Base-by-base conservation (phyloP, 2,888 invertebrate genomes). In the Ennomos erosarius region DNA sequence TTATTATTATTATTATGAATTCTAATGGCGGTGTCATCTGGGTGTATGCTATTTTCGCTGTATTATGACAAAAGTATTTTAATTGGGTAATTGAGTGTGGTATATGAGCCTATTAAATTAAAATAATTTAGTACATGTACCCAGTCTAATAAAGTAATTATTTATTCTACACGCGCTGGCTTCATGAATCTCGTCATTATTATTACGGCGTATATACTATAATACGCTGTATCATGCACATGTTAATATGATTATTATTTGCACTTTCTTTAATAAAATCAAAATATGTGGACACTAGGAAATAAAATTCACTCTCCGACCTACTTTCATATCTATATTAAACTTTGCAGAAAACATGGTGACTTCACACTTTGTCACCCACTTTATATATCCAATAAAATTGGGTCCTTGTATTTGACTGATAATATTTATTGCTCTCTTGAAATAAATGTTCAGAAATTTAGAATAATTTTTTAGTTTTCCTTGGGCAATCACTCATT, bases 301-400 rank as follows among this genome's bases (percentile, higher is more conserved):
- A 58, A 55, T 55, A 43, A 62, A 53, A 52, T 53, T 46, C 43
- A 33, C 47, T 38, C 38, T 44, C 58, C 48, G 65, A 58, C 63
- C 67, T 53, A 66, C 26, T 45, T 65, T 46, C 47, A 50, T 47
- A 60, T 52, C 54, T 57, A 47, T 63, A 56, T 58, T 38, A 26
- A 54, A 47, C 39, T 45, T 16, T 45, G 44, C 34, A 16, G 43
- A 55, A 57, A 55, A 60, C 52, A 52, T 55, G 55, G 57, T 56
- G 51, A 51, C 53, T 56, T 37, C 57, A 54, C 38, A 49, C 36
- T 59, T 54, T 63, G 62, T 55, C 65, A 56, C 55, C 47, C 56
- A 52, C 63, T 67, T 61, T 65, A 67, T 65, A 59, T 61, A 16
- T 49, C 39, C 47, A 64, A 64, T 59, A 59, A 59, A 62, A 48